phyloP scores from a whole-genome alignment of 2,113 vertebrate species.

The Glareola pratincola region DNA sequence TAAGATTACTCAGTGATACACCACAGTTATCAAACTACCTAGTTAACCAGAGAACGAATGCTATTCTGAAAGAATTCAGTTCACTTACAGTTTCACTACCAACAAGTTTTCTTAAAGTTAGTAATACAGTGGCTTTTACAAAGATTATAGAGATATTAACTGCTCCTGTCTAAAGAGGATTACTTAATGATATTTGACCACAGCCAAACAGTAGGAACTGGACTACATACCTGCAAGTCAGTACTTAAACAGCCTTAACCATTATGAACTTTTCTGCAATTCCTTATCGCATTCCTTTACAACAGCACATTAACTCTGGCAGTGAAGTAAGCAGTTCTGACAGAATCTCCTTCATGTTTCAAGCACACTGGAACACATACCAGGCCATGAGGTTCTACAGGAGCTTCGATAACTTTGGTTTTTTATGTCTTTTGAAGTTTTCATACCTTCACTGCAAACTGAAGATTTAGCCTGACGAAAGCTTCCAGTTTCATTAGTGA shows the following conservation, averaged over 20 bases:
- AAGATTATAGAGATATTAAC: neutral
- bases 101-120: neutral
- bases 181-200: neutral
- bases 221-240: neutral
- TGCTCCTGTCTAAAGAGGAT: neutral
- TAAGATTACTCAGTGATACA: neutral
- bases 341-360: neutral
- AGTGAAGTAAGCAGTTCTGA: neutral
- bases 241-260: neutral
- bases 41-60: neutral
- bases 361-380: neutral
- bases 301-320: neutral
- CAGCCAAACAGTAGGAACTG: neutral
- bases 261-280: neutral
- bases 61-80: neutral
- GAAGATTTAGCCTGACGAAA: neutral
- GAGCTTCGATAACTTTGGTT: neutral
- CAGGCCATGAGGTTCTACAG: neutral
- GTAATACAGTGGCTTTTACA: neutral
- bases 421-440: neutral
- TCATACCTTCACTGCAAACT: neutral
- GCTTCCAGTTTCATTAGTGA: neutral
- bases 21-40: neutral
- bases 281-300: neutral
- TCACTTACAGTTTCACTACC: neutral